These are phyloP conservation scores for Tuberolachnus salignus DNA, from an alignment of 2,888 invertebrate species.

Conservation along the genomic window DNA sequence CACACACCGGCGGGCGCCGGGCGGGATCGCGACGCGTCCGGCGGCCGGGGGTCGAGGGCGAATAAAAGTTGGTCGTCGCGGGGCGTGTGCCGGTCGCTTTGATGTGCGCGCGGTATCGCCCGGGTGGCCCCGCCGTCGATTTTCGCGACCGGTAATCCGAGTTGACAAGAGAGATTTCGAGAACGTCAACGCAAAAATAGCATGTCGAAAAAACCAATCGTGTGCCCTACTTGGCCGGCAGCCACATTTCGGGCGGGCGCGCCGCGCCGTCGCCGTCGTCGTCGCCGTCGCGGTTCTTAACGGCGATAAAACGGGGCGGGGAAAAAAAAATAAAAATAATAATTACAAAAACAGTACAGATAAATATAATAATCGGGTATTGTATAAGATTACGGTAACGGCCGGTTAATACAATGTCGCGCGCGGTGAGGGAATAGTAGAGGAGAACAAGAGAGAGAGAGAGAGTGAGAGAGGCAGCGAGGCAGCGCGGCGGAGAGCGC, in stretches of 20 bases:
- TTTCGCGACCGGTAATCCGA: constrained; percentile 37
- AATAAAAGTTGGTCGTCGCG: no score
- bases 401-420: no score
- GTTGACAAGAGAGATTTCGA: constrained; percentile 43
- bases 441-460: no score
- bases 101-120: neutral
- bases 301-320: neutral
- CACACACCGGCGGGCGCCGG: no score
- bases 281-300: neutral
- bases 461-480: no score
- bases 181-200: constrained; percentile 51
- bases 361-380: neutral
- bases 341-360: neutral
- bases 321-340: neutral
- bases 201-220: constrained; percentile 48
- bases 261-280: neutral
- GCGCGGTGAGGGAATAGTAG: no score
- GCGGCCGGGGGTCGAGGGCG: no score
- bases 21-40: no score
- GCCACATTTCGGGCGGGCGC: neutral
- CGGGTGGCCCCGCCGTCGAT: neutral
- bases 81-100: constrained; percentile 22
- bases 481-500: no score
- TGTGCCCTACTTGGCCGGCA: constrained; percentile 33
- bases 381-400: neutral